Evolutionary conservation across 2,113 vertebrate species (phyloP).

Genomic region (Puntigrus tetrazona): DNA sequence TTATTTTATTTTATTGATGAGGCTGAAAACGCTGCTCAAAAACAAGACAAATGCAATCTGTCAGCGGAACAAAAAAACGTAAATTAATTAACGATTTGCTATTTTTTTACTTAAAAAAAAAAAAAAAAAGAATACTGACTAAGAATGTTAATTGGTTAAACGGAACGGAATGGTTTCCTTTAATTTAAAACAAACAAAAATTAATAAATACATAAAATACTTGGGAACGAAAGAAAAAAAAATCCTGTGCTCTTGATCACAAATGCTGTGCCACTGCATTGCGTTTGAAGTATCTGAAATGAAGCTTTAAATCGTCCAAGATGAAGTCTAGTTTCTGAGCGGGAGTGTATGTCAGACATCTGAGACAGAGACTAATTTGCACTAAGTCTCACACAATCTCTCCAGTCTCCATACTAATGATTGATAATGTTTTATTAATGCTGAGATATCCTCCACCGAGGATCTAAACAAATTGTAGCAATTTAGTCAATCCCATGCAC

Average conservation of each 20-base stretch:
- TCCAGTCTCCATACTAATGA: constrained; percentile 71
- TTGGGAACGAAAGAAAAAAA: not conserved
- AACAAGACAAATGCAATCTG: not conserved
- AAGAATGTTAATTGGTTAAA: not conserved
- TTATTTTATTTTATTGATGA: too few species aligned
- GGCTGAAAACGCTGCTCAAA: not conserved
- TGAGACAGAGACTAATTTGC: constrained; percentile 67
- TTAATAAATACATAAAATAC: too few species aligned
- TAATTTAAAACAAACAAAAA: not conserved
- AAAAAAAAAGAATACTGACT: not conserved
- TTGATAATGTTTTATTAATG: constrained; percentile 82
- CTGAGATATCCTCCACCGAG: constrained; percentile 73
- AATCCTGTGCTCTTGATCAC: not conserved
- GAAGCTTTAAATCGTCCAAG: constrained; percentile 9
- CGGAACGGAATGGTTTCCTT: not conserved
- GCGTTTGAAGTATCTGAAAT: not conserved
- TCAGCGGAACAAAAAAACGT: not conserved
- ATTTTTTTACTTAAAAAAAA: not conserved
- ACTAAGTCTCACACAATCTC: constrained; percentile 55
- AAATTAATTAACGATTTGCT: too few species aligned
- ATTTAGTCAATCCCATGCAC: constrained; percentile 70
- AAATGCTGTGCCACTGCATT: not conserved
- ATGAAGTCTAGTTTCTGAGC: constrained; percentile 19
- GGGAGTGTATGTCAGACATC: constrained; percentile 29
- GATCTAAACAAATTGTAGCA: constrained; percentile 79